These are phyloP conservation scores for Rhinolophus ferrumequinum DNA, from an alignment of 2,113 vertebrate species.

Conservation along the genomic window DNA sequence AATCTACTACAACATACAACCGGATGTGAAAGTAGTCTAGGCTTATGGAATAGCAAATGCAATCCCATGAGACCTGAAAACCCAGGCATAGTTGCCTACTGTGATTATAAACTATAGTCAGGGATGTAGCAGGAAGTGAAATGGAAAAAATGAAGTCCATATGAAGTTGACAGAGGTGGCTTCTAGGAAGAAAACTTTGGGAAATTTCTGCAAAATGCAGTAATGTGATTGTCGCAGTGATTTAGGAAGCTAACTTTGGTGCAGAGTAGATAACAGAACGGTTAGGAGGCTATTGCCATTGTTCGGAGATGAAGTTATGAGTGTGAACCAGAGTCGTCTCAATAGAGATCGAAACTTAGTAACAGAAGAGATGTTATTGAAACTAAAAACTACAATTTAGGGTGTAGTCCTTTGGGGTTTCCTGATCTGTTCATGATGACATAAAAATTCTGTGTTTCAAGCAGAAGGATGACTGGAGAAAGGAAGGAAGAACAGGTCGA, in stretches of 20 bases:
- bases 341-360: background rate
- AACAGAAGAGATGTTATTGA: background rate
- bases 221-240: accelerated
- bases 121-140: accelerated
- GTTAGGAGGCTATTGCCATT: background rate
- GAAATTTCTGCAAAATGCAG: background rate
- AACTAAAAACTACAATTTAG: background rate
- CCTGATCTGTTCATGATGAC: background rate
- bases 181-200: background rate
- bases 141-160: background rate
- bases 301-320: background rate
- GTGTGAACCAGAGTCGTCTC: background rate
- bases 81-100: background rate
- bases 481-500: background rate
- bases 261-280: background rate
- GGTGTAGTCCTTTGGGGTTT: background rate
- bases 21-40: background rate
- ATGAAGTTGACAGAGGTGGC: background rate
- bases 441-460: background rate
- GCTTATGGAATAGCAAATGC: background rate
- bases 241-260: background rate
- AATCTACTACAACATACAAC: background rate
- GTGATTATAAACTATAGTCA: background rate
- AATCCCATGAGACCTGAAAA: background rate
- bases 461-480: background rate